These are phyloP conservation scores for Elephas maximus DNA, from an alignment of 2,113 vertebrate species.

Conservation along the genomic window DNA sequence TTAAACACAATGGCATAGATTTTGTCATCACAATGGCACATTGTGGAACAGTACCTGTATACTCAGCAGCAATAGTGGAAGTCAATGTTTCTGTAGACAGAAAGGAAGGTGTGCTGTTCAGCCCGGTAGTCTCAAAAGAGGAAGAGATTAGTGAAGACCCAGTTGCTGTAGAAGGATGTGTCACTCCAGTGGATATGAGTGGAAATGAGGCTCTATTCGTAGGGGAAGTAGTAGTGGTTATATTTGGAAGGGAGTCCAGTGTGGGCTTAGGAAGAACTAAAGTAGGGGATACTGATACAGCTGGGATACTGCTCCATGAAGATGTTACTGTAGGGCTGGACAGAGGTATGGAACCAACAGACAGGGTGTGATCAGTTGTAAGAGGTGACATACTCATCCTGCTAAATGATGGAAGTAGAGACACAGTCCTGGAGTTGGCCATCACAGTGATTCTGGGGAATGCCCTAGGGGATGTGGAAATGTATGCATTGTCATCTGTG, in stretches of 20 bases:
- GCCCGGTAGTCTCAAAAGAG: constrained; percentile 24
- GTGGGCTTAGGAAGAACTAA: constrained; percentile 44
- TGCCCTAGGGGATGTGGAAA: neutral
- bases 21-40: neutral
- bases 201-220: constrained; percentile 20
- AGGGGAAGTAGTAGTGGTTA: neutral
- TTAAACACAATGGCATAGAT: constrained; percentile 12
- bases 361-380: neutral
- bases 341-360: neutral
- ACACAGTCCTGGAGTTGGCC: constrained; percentile 23
- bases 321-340: neutral
- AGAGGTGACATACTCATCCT: constrained; percentile 30
- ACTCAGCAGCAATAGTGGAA: neutral
- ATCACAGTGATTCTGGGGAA: constrained; percentile 26
- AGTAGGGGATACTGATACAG: neutral
- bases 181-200: neutral
- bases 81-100: constrained; percentile 4
- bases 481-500: neutral
- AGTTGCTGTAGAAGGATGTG: constrained; percentile 6
- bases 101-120: constrained; percentile 55
- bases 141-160: constrained; percentile 53
- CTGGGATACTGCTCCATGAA: constrained; percentile 47
- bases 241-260: constrained; percentile 24
- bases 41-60: constrained; percentile 41
- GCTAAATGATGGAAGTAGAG: constrained; percentile 20